Conservation (phyloP, 2,113 vertebrate genomes). For the Carassius auratus region DNA sequence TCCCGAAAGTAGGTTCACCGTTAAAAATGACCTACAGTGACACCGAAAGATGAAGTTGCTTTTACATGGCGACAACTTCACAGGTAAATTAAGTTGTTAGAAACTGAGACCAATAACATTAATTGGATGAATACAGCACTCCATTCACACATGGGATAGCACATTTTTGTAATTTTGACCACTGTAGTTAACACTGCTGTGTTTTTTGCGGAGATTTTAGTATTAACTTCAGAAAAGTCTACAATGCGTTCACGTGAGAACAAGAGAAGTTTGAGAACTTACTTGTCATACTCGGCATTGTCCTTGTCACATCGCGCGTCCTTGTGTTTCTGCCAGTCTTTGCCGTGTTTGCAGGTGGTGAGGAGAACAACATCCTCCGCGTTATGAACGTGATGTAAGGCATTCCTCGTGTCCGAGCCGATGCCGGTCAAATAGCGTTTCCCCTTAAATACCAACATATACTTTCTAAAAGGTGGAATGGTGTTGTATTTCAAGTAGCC, state of each 20-base stretch:
- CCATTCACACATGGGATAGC: background rate
- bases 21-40: too few species aligned
- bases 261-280: constrained; percentile 67
- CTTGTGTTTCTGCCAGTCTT: constrained; percentile 99
- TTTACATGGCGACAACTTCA: too few species aligned
- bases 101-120: background rate
- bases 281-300: constrained; percentile 98
- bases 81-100: background rate
- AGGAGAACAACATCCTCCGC: constrained; percentile 97
- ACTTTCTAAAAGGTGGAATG: constrained; percentile 97
- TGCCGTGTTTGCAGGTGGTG: constrained; percentile 99
- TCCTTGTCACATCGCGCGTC: constrained; percentile 96
- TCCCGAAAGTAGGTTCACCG: too few species aligned
- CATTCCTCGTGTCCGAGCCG: constrained; percentile 99
- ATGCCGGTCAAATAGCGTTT: constrained; percentile 99
- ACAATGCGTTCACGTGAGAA: background rate
- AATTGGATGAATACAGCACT: background rate
- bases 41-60: too few species aligned
- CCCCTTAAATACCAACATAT: constrained; percentile 99
- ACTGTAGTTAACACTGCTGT: background rate
- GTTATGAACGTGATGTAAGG: constrained; percentile 98
- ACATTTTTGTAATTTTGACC: background rate
- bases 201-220: too few species aligned
- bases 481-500: constrained; percentile 94
- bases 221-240: too few species aligned